Evolutionary conservation across 2,113 vertebrate genomes (phyloP).

Genomic region (Grammomys surdaster): DNA sequence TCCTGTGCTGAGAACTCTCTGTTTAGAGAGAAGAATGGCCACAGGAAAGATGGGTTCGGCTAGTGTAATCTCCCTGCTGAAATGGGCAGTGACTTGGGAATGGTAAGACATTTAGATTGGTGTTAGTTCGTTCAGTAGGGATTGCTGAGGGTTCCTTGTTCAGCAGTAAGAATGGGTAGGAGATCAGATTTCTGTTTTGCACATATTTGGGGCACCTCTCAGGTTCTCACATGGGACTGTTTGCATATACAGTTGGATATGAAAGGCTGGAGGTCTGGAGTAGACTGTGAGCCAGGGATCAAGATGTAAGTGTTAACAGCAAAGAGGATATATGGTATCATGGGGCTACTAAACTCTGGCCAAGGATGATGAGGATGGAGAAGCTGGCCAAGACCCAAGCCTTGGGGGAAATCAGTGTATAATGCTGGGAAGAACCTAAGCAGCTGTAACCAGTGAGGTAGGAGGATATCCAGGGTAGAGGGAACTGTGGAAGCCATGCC

Average conservation of each 20-base stretch:
- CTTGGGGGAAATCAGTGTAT: background rate
- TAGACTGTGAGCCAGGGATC: slow-evolving; percentile 5
- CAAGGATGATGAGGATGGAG: background rate
- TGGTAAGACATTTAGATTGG: background rate
- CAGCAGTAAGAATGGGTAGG: background rate
- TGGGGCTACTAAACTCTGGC: background rate
- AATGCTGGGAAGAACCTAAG: background rate
- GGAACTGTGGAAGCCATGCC: background rate
- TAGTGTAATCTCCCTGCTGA: background rate
- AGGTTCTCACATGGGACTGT: background rate
- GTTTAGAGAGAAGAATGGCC: background rate
- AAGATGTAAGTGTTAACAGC: background rate
- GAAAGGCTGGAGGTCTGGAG: background rate
- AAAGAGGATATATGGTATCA: background rate
- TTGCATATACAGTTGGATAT: background rate
- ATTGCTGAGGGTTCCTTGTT: slow-evolving; percentile 13
- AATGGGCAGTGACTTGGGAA: background rate
- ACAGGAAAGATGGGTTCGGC: background rate
- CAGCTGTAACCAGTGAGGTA: background rate
- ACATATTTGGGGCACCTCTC: background rate
- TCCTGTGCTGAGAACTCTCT: slow-evolving; percentile 8
- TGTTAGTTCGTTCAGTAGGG: background rate
- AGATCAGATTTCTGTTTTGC: slow-evolving; percentile 6
- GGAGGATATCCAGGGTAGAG: background rate
- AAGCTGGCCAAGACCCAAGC: slow-evolving; percentile 1